Evolutionary conservation across 2,888 invertebrate genomes (phyloP).

Genomic region (Cantharis rustica): DNA sequence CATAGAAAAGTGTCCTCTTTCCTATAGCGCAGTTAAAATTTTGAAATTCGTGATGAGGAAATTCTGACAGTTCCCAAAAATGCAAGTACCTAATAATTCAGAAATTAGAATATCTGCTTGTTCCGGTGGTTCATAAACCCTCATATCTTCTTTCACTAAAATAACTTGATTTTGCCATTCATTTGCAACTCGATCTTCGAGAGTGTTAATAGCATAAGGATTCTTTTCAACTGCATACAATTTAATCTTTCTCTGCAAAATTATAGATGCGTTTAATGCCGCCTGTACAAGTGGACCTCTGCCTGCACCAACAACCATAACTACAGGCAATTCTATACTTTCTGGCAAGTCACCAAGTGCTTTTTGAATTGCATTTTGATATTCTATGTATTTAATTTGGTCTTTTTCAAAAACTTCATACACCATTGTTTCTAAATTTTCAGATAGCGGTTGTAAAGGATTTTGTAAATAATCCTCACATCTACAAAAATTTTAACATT

Average conservation of each 20-base stretch:
- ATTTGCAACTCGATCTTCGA: conserved; percentile 75
- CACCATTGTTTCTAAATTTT: conserved; percentile 93
- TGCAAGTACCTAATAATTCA: conserved; percentile 78
- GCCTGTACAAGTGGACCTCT: conserved; percentile 93
- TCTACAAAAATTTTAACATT: conserved; percentile 49
- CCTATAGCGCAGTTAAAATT: no score
- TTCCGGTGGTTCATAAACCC: conserved; percentile 78
- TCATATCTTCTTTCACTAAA: conserved; percentile 86
- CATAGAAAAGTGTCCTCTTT: no score
- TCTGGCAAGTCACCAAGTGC: conserved; percentile 69
- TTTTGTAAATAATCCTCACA: conserved; percentile 94
- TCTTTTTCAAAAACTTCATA: conserved; percentile 99
- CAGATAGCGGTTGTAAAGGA: conserved; percentile 91
- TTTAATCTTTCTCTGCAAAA: conserved; percentile 73
- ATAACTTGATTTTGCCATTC: conserved; percentile 79
- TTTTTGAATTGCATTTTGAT: conserved; percentile 80
- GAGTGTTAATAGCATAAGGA: conserved; percentile 89
- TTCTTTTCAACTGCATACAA: conserved; percentile 98
- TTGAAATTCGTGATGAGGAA: no score
- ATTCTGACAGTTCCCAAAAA: no score
- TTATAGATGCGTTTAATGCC: conserved; percentile 75
- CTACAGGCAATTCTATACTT: conserved; percentile 57
- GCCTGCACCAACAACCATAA: conserved; percentile 65
- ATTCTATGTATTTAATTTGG: conserved; percentile 90
- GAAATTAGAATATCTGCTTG: conserved; percentile 95